phyloP scores from a whole-genome alignment of 64 coral and sea anemone species.

The Montipora foliosa region DNA sequence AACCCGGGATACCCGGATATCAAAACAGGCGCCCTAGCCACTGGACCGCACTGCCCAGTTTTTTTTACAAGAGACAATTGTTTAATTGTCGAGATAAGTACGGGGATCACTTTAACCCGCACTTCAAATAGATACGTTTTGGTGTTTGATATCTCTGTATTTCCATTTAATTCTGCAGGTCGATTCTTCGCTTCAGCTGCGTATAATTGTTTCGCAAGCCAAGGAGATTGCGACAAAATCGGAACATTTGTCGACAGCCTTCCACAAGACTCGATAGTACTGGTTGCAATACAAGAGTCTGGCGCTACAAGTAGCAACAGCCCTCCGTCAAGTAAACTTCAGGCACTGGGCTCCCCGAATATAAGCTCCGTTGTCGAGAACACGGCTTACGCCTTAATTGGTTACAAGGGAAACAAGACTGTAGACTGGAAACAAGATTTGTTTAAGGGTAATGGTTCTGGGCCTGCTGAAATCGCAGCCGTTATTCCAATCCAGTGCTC shows the following conservation, averaged over 20 bases:
- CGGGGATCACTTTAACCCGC: too few species aligned
- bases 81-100: too few species aligned
- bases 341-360: neutral
- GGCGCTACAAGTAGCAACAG: neutral
- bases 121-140: too few species aligned
- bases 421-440: neutral
- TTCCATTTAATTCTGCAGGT: neutral
- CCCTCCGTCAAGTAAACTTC: neutral
- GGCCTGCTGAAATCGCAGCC: neutral
- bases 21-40: too few species aligned
- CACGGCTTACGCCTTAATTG: neutral
- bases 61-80: too few species aligned
- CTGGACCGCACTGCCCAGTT: too few species aligned
- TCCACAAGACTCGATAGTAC: constrained; percentile 33
- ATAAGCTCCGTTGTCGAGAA: neutral
- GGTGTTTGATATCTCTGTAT: neutral
- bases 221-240: constrained; percentile 4
- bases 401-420: constrained; percentile 33
- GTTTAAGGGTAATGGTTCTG: neutral
- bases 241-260: neutral
- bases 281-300: constrained; percentile 48
- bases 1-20: too few species aligned
- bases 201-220: constrained; percentile 21
- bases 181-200: constrained; percentile 23
- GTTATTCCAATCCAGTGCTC: constrained; percentile 35